Conservation (phyloP, 2,113 vertebrate genomes). For the Cyanocitta stelleri region DNA sequence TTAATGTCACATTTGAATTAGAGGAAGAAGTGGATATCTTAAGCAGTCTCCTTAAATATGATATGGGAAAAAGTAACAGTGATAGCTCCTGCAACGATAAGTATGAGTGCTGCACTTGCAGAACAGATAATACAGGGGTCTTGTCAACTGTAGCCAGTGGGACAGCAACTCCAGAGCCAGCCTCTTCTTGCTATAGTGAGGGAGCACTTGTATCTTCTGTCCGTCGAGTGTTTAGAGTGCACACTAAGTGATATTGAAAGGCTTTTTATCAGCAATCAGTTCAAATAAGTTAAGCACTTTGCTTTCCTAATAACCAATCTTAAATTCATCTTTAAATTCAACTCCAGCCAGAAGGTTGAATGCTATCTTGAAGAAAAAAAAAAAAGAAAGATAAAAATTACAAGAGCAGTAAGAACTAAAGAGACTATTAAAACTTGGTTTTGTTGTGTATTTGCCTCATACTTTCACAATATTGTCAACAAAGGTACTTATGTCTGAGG, state of each 20-base stretch:
- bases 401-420: not conserved
- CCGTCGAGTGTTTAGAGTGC: not conserved
- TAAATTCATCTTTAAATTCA: not conserved
- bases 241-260: slow-evolving; percentile 30
- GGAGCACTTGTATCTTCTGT: not conserved
- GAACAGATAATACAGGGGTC: slow-evolving; percentile 26
- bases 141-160: slow-evolving; percentile 17
- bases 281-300: not conserved
- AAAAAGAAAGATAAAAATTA: not conserved
- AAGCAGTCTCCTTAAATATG: not conserved
- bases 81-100: not conserved
- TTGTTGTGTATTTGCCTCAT: not conserved
- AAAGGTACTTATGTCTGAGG: not conserved
- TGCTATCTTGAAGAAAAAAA: not conserved
- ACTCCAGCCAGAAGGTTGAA: not conserved
- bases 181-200: not conserved
- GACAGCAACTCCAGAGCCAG: not conserved
- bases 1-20: not conserved
- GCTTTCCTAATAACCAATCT: not conserved
- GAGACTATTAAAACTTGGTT: not conserved
- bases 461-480: not conserved
- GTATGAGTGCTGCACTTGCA: slow-evolving; percentile 31
- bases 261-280: slow-evolving; percentile 31
- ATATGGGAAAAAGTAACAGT: not conserved
- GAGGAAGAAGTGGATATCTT: not conserved